Evolutionary conservation across 1,140 invertebrate species (phyloP), one percentile per base, ranked within the genome.

Genomic region (Oscheius sp.): DNA sequence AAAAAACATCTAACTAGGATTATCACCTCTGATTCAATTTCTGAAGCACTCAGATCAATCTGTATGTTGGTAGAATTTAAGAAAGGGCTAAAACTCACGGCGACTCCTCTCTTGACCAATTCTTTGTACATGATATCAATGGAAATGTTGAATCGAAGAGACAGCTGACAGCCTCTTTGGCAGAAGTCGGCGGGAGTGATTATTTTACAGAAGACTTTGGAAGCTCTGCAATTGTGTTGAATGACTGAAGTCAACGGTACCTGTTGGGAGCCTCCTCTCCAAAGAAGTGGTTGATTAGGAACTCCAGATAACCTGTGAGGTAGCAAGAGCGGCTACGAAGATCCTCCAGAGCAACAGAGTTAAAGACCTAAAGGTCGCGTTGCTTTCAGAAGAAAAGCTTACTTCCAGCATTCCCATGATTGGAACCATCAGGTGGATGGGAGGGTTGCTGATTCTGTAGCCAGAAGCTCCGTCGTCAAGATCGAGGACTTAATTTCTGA

Each of bases 261-360:
- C 61, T 63, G 10, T 52, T 26, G 13, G 46, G 38, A 1, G 69
- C 63, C 20, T 63, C 38, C n/a, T 71, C 69, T 13, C 62, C 69
- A n/a, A 71, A 71, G 2, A 71, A 64, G 29, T 78, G 73, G n/a
- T 80, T 64, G 1, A 88, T 73, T 18, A 89, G 83, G 29, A 80
- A 77, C 78, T 89, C 88, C 34, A 89, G 73, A 77, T 89, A 89
- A 0, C 86, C 88, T 2, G 89, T 89, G n/a, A 89, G 76, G 23
- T 89, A 79, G 65, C 79, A 81, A 20, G 88, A 88, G 75, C 89
- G 89, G 18, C 79, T 76, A 10, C 85, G 65, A 4, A 89, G 69
- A 20, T 85, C 81, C 34, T 85, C 78, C 79, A 89, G 85, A 0
- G 64, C 38, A 3, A 68, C 64, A 29, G 36, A 34, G 13, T 67